Evolutionary conservation across 2,888 invertebrate species (phyloP).

Genomic region (Yponomeuta sedellus): DNA sequence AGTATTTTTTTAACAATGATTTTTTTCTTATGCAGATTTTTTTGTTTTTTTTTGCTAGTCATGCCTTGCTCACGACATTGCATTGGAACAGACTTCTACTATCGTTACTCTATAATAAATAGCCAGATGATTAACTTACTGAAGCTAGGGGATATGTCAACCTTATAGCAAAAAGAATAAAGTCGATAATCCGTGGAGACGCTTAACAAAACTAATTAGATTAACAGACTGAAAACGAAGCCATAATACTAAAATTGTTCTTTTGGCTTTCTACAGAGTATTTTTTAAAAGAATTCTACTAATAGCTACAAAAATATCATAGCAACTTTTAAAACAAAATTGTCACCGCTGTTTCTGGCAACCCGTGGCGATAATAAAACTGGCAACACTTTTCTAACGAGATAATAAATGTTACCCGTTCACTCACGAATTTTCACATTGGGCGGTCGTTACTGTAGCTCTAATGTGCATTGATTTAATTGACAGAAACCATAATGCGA

Average conservation of each 20-base stretch:
- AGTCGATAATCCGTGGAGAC: background rate
- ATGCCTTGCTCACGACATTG: background rate
- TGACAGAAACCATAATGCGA: background rate
- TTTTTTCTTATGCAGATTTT: no score
- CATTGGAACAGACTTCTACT: background rate
- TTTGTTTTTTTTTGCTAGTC: no score
- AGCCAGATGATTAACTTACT: background rate
- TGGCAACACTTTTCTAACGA: constrained; percentile 8
- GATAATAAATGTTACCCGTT: constrained; percentile 8
- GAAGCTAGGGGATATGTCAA: background rate
- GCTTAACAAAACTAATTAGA: background rate
- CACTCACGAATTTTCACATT: constrained; percentile 1
- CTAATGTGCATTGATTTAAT: background rate
- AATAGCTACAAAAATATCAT: background rate
- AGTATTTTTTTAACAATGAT: no score
- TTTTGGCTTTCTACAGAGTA: background rate
- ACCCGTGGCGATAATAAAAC: background rate
- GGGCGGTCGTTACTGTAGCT: constrained; percentile 11
- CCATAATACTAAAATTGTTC: background rate
- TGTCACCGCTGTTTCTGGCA: background rate
- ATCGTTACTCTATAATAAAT: background rate
- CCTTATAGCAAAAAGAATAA: background rate
- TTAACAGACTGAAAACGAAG: background rate
- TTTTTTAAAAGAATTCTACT: background rate
- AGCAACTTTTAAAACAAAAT: background rate